phyloP scores from a whole-genome alignment of 2,113 vertebrate genomes.

The Vidua macroura region DNA sequence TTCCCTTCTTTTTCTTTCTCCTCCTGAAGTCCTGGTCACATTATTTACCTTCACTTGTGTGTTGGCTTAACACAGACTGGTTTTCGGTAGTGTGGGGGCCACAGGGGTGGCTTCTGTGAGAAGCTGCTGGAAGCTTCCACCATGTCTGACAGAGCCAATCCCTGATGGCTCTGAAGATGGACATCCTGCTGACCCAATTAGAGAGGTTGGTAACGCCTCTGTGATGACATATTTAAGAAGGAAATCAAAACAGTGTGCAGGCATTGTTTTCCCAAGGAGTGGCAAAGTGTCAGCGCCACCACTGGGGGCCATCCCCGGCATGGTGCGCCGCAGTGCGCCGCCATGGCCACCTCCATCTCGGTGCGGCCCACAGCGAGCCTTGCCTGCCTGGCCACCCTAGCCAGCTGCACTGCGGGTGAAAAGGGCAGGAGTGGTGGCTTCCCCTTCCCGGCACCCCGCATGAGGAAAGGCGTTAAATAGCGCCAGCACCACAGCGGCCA shows the following conservation, averaged over 20 bases:
- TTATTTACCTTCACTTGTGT: neutral
- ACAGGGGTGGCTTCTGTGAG: neutral
- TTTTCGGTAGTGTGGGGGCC: accelerated
- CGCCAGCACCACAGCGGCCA: accelerated
- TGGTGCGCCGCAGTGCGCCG: accelerated
- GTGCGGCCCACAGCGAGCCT: accelerated
- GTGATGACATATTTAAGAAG: neutral
- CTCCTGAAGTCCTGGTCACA: neutral
- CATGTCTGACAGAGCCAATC: neutral
- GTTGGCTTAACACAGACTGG: neutral
- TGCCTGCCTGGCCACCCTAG: neutral
- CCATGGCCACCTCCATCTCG: neutral
- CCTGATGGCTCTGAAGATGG: neutral
- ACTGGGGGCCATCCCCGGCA: accelerated
- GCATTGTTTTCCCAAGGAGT: neutral
- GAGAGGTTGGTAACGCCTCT: neutral
- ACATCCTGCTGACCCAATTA: neutral
- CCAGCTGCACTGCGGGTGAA: accelerated
- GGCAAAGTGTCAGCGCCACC: accelerated
- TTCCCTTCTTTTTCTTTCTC: neutral
- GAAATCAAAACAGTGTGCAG: neutral
- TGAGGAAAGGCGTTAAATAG: neutral
- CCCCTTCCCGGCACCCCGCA: accelerated
- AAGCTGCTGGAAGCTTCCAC: neutral
- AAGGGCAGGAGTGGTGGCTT: neutral